These are phyloP conservation scores for Dicaeum eximium DNA, from an alignment of 2,113 vertebrate genomes.

Conservation along the genomic window DNA sequence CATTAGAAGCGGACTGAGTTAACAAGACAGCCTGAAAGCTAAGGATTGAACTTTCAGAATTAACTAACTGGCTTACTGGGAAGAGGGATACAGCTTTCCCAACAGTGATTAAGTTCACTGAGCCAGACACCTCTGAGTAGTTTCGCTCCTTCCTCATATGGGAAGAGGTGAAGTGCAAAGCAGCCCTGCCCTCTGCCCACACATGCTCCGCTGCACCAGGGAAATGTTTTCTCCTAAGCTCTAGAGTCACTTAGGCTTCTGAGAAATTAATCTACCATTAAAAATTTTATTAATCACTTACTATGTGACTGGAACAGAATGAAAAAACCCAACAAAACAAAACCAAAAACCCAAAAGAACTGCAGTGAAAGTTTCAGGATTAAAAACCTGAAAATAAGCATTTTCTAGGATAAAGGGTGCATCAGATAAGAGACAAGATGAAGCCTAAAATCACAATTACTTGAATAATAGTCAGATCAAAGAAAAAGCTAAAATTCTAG, in stretches of 20 bases:
- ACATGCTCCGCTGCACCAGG: neutral
- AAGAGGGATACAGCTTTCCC: neutral
- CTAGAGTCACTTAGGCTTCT: neutral
- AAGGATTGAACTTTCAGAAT: neutral
- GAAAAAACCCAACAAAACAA: neutral
- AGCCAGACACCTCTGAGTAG: neutral
- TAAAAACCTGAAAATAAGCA: neutral
- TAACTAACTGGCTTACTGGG: neutral
- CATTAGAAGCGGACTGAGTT: neutral
- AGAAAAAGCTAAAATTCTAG: neutral
- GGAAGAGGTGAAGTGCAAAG: neutral
- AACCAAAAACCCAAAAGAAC: neutral
- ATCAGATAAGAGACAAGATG: neutral
- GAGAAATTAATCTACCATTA: neutral
- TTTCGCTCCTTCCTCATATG: neutral
- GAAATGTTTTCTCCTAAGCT: neutral
- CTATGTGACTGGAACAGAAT: neutral
- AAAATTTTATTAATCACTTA: neutral
- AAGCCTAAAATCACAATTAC: neutral
- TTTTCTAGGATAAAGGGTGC: neutral
- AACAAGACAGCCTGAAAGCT: neutral
- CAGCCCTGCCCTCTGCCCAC: neutral
- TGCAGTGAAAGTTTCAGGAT: neutral
- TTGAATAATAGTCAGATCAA: neutral
- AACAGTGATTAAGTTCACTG: neutral